phyloP scores from a whole-genome alignment of 2,797 vertebrate species.

The Prionace glauca region DNA sequence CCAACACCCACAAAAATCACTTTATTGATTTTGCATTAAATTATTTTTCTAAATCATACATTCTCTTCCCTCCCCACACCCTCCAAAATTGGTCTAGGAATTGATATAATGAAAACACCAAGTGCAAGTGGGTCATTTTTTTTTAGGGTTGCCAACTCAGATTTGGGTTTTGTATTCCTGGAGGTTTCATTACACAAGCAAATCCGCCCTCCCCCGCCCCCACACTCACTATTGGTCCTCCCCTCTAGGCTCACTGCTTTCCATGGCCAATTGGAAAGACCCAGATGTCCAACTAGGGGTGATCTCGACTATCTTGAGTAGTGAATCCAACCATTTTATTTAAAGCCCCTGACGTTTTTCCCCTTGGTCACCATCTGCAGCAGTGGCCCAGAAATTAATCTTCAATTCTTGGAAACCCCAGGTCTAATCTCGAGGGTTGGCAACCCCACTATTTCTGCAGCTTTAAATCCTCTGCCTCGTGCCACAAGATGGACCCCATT shows the following conservation, averaged over 20 bases:
- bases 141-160: not conserved
- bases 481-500: not conserved
- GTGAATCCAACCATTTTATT: not conserved
- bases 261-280: not conserved
- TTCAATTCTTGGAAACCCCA: not conserved
- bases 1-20: not conserved
- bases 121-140: not conserved
- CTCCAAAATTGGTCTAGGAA: not conserved
- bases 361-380: not conserved
- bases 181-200: not conserved
- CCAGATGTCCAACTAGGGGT: not conserved
- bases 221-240: not conserved
- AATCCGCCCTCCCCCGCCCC: not conserved
- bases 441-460: not conserved
- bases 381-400: not conserved
- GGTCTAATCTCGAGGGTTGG: not conserved
- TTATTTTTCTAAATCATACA: slow-evolving; percentile 28
- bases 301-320: not conserved
- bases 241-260: not conserved
- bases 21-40: slow-evolving; percentile 33
- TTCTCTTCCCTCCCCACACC: not conserved
- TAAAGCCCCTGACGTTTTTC: not conserved
- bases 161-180: not conserved
- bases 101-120: not conserved
- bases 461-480: not conserved